Percentiles rank a stretch among this genome's conserved stretches.
phyloP scores from a whole-genome alignment of 64 coral and sea anemone genomes.

The Stylophora pistillata region DNA sequence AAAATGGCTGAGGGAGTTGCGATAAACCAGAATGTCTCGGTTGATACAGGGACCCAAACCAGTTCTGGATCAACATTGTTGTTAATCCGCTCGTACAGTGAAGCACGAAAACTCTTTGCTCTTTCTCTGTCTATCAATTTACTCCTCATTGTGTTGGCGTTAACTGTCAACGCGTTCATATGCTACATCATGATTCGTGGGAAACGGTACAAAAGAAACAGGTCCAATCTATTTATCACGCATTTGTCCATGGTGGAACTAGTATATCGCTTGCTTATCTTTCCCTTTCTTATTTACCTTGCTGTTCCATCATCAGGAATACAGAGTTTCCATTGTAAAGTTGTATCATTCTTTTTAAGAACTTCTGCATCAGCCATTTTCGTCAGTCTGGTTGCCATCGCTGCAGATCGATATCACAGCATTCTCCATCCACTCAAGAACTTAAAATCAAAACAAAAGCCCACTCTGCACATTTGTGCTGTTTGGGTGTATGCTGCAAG shows the following conservation, averaged over 20 bases:
- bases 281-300: not conserved
- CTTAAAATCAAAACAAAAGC: not conserved
- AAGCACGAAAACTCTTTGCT: not conserved
- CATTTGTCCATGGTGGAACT: conserved; percentile 39
- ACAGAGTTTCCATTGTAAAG: not conserved
- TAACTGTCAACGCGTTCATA: conserved; percentile 20
- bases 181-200: conserved; percentile 47
- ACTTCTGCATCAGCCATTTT: conserved; percentile 19
- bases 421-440: conserved; percentile 20
- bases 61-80: not conserved
- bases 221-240: conserved; percentile 48
- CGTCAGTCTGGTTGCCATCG: conserved; percentile 33
- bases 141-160: conserved; percentile 13
- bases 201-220: conserved; percentile 21
- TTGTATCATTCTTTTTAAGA: not conserved
- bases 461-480: not conserved
- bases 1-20: not conserved
- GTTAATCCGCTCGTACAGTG: not conserved
- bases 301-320: not conserved
- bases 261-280: conserved; percentile 4
- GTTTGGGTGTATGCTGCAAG: conserved; percentile 23
- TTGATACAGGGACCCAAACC: not conserved
- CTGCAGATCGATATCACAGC: conserved; percentile 17
- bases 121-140: not conserved
- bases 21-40: not conserved